Conservation (phyloP, 2,888 invertebrate genomes). For the Stenodema calcarata region DNA sequence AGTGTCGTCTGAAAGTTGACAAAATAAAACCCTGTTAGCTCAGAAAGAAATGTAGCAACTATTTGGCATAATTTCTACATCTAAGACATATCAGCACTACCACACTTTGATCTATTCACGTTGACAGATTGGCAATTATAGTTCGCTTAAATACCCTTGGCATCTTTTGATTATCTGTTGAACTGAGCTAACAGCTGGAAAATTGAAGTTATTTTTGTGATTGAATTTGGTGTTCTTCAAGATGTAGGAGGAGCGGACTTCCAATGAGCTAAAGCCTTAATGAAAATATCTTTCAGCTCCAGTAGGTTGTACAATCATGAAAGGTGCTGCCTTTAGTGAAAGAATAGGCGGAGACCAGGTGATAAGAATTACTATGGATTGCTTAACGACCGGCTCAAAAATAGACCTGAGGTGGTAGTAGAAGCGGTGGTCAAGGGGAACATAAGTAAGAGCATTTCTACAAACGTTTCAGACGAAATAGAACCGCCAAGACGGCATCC, state of each 20-base stretch:
- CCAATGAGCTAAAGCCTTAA: too few relatives aligned
- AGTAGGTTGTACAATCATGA: neutral
- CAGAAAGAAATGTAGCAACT: neutral
- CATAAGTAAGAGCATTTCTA: neutral
- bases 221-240: too few relatives aligned
- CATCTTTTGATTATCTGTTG: too few relatives aligned
- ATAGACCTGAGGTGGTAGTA: neutral
- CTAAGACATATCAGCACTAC: too few relatives aligned
- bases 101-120: too few relatives aligned
- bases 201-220: too few relatives aligned
- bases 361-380: neutral
- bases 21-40: neutral
- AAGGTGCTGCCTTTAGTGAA: neutral
- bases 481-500: neutral
- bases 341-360: neutral
- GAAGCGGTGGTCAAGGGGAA: neutral
- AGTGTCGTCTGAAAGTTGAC: slow-evolving; percentile 72
- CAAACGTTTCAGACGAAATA: neutral
- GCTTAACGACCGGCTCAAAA: neutral
- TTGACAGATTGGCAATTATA: too few relatives aligned
- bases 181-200: too few relatives aligned
- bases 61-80: too few relatives aligned
- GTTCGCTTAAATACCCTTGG: too few relatives aligned
- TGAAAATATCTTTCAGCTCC: neutral
- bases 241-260: too few relatives aligned